Conservation (phyloP, 2,797 vertebrate genomes). For the Sphaeramia orbicularis region DNA sequence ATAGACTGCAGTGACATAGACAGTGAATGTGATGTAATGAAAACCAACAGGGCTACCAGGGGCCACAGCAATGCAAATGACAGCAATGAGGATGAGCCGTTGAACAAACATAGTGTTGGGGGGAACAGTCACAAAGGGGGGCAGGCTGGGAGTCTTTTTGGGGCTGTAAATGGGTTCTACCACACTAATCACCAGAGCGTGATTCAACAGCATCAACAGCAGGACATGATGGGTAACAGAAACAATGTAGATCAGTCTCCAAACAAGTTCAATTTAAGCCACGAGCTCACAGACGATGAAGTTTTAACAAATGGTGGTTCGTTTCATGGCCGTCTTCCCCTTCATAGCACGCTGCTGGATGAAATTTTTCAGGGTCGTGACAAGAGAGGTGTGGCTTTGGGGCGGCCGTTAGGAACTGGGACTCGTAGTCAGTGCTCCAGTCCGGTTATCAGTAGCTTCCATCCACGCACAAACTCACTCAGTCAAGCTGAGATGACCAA, state of each 20-base stretch:
- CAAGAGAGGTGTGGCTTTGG: slow-evolving; percentile 74
- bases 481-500: slow-evolving; percentile 82
- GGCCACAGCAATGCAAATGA: slow-evolving; percentile 90
- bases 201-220: slow-evolving; percentile 68
- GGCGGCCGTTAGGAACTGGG: slow-evolving; percentile 71
- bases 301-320: slow-evolving; percentile 82
- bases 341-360: slow-evolving; percentile 92
- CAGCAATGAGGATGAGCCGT: slow-evolving; percentile 89
- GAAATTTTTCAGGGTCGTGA: slow-evolving; percentile 87
- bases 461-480: slow-evolving; percentile 86
- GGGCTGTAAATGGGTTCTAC: slow-evolving; percentile 83
- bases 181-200: slow-evolving; percentile 80
- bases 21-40: slow-evolving; percentile 92
- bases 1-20: slow-evolving; percentile 99
- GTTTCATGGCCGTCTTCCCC: slow-evolving; percentile 81
- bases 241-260: slow-evolving; percentile 79
- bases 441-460: slow-evolving; percentile 86
- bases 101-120: slow-evolving; percentile 55
- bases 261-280: slow-evolving; percentile 80
- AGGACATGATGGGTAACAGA: slow-evolving; percentile 49
- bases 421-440: slow-evolving; percentile 89
- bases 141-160: slow-evolving; percentile 63
- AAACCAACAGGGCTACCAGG: slow-evolving; percentile 81
- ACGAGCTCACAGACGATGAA: slow-evolving; percentile 85
- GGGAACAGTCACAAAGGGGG: slow-evolving; percentile 30